Base-by-base conservation (phyloP, 2,888 invertebrate genomes). In the Eumacrocentrus americanus region DNA sequence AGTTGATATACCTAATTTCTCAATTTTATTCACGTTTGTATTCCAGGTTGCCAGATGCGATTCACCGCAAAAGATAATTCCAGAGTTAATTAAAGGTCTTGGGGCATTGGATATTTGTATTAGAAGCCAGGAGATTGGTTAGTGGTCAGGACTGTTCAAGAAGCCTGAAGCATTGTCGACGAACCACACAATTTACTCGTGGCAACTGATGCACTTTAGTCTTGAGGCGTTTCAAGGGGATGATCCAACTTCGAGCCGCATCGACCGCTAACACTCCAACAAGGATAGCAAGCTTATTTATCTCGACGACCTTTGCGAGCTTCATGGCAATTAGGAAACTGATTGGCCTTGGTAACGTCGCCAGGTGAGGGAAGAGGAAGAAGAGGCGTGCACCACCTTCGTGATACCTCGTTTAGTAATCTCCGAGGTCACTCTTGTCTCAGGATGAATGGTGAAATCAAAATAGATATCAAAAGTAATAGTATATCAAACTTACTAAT, bases 221-320 rank as follows among this genome's bases (percentile, higher is more conserved):
- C 3, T 37, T 2, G 35, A 37, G 18, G 29, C 29, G n/a, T 53
- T 50, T 44, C 29, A 47, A 52, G 53, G 35, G 22, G 52, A 59
- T 51, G 47, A 51, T 59, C 18, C 38, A 50, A 47, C 37, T 50
- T 34, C 9, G 34, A 50, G 14, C 44, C 37, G 35, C 18, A 54
- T 54, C 57, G 23, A 16, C 56, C 44, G 20, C 14, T 7, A 34
- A 11, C n/a, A n/a, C 55, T 38, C 20, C 54, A 46, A 44, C 22
- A 42, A 44, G 29, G 22, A 46, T 22, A 46, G 6, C 16, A 5
- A 37, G 29, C 37, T 52, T 48, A 59, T 64, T 59, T 61, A 64
- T 64, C 63, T 59, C 54, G 46, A 50, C 42, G 63, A 61, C 63
- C 61, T 64, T 64, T 61, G 61, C 63, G 44, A 47, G 61, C 48